Evolutionary conservation across 2,113 vertebrate genomes (phyloP).

Genomic region (Cariama cristata): DNA sequence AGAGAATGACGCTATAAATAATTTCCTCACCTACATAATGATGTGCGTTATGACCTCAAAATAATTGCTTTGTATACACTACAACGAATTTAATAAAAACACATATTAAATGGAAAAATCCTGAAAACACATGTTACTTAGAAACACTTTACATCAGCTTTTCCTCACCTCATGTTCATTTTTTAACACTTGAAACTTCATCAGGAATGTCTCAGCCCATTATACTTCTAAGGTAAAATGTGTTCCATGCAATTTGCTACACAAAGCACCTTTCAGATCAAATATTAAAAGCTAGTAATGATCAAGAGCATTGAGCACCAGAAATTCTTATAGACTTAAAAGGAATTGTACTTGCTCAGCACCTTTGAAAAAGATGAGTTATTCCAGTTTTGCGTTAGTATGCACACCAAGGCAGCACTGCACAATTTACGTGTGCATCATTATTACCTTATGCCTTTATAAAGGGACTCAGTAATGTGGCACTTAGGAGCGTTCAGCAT

Average conservation of each 20-base stretch:
- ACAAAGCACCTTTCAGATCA: background rate
- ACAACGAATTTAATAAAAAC: conserved; percentile 4
- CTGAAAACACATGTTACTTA: background rate
- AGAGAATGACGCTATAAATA: conserved; percentile 17
- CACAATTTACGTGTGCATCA: background rate
- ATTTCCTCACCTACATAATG: background rate
- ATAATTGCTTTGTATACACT: background rate
- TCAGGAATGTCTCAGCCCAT: background rate
- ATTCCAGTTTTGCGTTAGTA: background rate
- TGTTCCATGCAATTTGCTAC: conserved; percentile 4
- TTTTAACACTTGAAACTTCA: background rate
- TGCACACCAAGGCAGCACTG: background rate
- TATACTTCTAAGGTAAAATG: background rate
- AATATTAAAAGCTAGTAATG: conserved; percentile 17
- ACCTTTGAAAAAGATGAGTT: background rate
- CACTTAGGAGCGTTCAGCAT: background rate
- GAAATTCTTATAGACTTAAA: background rate
- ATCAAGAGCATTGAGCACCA: background rate
- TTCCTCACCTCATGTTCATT: background rate
- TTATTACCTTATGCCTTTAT: background rate
- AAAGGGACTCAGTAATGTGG: background rate
- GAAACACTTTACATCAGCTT: background rate
- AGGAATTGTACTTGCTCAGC: background rate
- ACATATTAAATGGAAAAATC: background rate
- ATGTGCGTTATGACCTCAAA: background rate